Base-by-base conservation (phyloP, 1,140 invertebrate species). In the Triops cancriformis region DNA sequence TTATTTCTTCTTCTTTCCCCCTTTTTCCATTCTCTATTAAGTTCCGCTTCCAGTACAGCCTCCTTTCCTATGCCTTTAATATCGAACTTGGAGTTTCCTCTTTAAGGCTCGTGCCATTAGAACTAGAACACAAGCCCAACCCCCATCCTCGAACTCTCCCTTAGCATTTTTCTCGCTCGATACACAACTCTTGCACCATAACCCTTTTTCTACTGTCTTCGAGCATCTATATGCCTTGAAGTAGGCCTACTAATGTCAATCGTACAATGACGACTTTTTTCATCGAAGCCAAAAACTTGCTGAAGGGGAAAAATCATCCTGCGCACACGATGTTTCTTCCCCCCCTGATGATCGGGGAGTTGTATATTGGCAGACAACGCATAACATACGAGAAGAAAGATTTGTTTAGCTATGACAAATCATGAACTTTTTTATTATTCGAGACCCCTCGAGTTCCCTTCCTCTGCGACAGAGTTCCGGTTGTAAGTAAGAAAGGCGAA, bases 111-210 rank as follows among this genome's bases (percentile, higher is more conserved):
- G 18, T 23, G 51, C 51, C 51, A 64, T 64, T 64, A 64, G 14
- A 64, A 64, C 9, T 64, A 64, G 6, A 14, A 64, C 23, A 1
- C 51, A 64, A n/a, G 10, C 51, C 51, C 31, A 7, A 37, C 5
- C 51, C 51, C 51, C 51, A 64, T 64, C 51, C 51, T 7, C 31
- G 31, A 37, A 37, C 31, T 64, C 51, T 64, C 51, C 14, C 51
- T 64, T 64, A 5, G 23, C 51, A 64, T 64, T 64, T 64, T 64
- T 23, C 51, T 64, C 51, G 51, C 51, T 64, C 51, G 18, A 64
- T 64, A 64, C 51, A 64, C 51, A 64, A 64, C 9, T 64, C 51
- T 37, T 64, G 18, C 51, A 64, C 51, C 51, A 64, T 64, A 64
- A 64, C 51, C 51, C 51, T 64, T 64, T 23, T 64, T 64, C 31